Conservation (phyloP, 1,140 invertebrate species). For the Listronotus oregonensis region DNA sequence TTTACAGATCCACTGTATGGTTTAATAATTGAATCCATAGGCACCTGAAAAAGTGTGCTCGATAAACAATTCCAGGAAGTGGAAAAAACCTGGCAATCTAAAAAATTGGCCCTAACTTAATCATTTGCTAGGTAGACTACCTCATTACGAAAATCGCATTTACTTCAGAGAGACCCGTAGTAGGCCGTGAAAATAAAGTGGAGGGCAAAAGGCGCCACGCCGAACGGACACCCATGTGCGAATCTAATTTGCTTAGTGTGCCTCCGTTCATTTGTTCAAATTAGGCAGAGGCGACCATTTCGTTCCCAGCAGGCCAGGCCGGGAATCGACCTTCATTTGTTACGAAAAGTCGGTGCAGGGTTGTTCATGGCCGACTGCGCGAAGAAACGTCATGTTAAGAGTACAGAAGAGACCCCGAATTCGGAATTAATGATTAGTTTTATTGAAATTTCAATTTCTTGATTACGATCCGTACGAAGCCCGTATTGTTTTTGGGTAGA, state of each 20-base stretch:
- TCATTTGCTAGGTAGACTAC: constrained; percentile 1
- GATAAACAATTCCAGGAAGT: too few species aligned
- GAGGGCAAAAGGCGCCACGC: constrained; percentile 20
- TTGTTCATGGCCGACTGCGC: constrained; percentile 38
- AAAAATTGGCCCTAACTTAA: constrained; percentile 7
- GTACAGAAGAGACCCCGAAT: constrained; percentile 50
- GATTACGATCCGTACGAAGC: constrained; percentile 51
- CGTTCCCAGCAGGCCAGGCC: constrained; percentile 35
- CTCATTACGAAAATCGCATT: constrained; percentile 14
- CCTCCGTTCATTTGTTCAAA: constrained; percentile 58
- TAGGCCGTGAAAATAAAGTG: constrained; percentile 8
- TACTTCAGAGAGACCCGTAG: constrained; percentile 1
- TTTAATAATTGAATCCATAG: too few species aligned
- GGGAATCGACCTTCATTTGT: constrained; percentile 26
- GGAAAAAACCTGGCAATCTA: too few species aligned
- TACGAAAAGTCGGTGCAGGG: constrained; percentile 21
- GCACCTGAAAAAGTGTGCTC: too few species aligned
- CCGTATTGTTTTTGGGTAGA: constrained; percentile 38
- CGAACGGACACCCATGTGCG: constrained; percentile 49
- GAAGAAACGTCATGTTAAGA: constrained; percentile 48
- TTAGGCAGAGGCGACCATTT: constrained; percentile 53
- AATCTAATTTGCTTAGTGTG: constrained; percentile 59
- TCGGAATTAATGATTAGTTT: constrained; percentile 61
- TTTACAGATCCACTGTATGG: too few species aligned
- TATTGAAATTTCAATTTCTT: constrained; percentile 62